Evolutionary conservation across 2,888 invertebrate species (phyloP), one percentile per base, ranked within the genome.

Genomic region (Laspeyria flexula): DNA sequence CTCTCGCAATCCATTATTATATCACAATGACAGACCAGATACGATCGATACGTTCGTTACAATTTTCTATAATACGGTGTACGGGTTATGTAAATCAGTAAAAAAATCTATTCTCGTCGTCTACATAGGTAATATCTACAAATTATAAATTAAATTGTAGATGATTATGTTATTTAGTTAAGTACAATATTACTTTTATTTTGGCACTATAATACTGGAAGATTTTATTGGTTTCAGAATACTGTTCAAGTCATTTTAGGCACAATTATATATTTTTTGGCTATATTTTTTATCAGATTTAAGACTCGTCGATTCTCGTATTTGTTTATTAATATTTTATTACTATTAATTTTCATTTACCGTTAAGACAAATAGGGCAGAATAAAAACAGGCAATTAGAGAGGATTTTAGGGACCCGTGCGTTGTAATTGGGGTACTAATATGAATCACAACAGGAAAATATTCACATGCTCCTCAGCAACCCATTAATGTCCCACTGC

Each of bases 141-240:
- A 27, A 40, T 34, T 34, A 41, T 16, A 42, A 30, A 31, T 45
- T 15, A 39, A 13, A 25, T 33, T 9, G 10, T 31, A 16, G 25
- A 15, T 13, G 11, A 39, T 34, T 27, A 39, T 29, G 25, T 35
- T 34, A 30, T n/a, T n/a, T n/a, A n/a, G n/a, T n/a, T n/a, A n/a
- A n/a, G n/a, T n/a, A 15, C 37, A 33, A 21, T 31, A 33, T 48
- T 31, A 42, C 25, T 39, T 18, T 34, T 25, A 46, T 40, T 75
- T 75, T 75, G 74, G 76, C 74, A 75, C 74, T 71, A 60, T 56
- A 45, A 47, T 34, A 50, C 41, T 59, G 68, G 71, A 75, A 74
- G 72, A 70, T 66, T 42, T 39, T 31, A 48, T 54, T 45, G 41
- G 23, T 59, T 5, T 35, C 40, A 46, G 34, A 66, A 66, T 68